Evolutionary conservation across 2,888 invertebrate species (phyloP).

Genomic region (Temnothorax rugatulus): DNA sequence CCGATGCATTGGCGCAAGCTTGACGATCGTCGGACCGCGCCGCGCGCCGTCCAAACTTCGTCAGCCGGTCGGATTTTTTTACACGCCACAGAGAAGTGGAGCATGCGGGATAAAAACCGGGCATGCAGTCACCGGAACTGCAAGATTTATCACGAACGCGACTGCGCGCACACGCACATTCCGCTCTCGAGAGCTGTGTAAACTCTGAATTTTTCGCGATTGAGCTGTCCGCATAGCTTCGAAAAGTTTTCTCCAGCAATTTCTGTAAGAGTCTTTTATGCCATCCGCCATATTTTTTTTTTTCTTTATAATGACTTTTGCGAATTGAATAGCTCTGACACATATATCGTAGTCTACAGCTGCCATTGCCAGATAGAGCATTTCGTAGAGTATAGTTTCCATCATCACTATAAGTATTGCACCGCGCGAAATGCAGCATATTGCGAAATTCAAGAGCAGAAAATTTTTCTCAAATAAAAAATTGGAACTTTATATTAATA

Average conservation of each 20-base stretch:
- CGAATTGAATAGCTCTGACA: slow-evolving; percentile 1
- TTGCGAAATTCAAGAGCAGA: not conserved
- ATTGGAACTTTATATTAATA: not conserved
- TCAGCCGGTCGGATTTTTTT: slow-evolving; percentile 48
- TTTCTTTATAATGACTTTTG: slow-evolving; percentile 13
- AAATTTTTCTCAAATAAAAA: not conserved
- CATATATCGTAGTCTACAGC: slow-evolving; percentile 17
- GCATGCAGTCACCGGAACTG: slow-evolving; percentile 28
- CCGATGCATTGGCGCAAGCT: slow-evolving; percentile 28
- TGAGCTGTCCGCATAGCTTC: slow-evolving; percentile 42
- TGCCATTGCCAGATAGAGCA: not conserved
- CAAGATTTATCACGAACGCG: slow-evolving; percentile 40
- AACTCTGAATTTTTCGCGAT: slow-evolving; percentile 48
- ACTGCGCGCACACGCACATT: slow-evolving; percentile 11
- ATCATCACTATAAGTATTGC: not conserved
- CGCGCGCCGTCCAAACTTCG: slow-evolving; percentile 46
- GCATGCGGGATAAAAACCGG: slow-evolving; percentile 36
- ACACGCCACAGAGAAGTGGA: slow-evolving; percentile 30
- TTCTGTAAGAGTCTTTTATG: slow-evolving; percentile 10
- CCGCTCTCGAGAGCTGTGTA: slow-evolving; percentile 28
- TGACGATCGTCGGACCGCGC: slow-evolving; percentile 24
- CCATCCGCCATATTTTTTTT: not conserved
- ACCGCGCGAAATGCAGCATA: not conserved
- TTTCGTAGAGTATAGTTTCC: not conserved
- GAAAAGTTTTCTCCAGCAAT: slow-evolving; percentile 33